phyloP scores from a whole-genome alignment of 2,113 vertebrate genomes.

The Scortum barcoo region DNA sequence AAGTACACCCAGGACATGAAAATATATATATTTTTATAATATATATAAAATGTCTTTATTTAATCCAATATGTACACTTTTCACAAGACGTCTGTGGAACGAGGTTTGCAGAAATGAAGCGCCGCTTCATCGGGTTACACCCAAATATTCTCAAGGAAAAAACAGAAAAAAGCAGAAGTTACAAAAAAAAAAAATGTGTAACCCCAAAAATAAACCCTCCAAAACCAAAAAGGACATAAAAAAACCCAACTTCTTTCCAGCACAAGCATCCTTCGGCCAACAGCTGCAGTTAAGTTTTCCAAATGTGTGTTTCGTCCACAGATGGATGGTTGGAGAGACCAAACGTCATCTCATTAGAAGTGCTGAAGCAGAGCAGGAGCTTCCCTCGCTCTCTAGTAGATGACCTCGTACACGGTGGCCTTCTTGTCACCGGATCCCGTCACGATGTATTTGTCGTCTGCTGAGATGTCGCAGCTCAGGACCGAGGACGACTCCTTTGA shows the following conservation, averaged over 20 bases:
- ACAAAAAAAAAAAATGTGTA: slow-evolving; percentile 50
- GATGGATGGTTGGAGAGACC: slow-evolving; percentile 24
- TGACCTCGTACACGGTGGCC: slow-evolving; percentile 98
- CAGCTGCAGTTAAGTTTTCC: slow-evolving; percentile 10
- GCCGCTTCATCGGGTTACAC: slow-evolving; percentile 77
- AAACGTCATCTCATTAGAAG: slow-evolving; percentile 62
- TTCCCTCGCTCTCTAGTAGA: slow-evolving; percentile 87
- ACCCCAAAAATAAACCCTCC: slow-evolving; percentile 63
- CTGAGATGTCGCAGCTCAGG: slow-evolving; percentile 97
- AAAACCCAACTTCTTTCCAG: slow-evolving; percentile 53
- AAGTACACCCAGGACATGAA: slow-evolving; percentile 88
- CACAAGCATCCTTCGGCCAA: slow-evolving; percentile 38
- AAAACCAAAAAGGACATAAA: slow-evolving; percentile 41
- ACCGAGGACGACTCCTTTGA: slow-evolving; percentile 98
- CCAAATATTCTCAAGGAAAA: slow-evolving; percentile 67
- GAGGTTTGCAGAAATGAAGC: slow-evolving; percentile 79
- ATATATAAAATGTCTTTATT: slow-evolving; percentile 87
- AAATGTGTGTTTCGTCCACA: slow-evolving; percentile 13
- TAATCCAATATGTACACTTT: slow-evolving; percentile 96
- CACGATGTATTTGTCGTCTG: slow-evolving; percentile 97
- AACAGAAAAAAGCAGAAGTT: slow-evolving; percentile 20
- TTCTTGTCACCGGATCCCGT: slow-evolving; percentile 99
- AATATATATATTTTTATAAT: slow-evolving; percentile 86
- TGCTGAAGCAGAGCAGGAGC: slow-evolving; percentile 52
- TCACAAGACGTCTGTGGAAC: slow-evolving; percentile 86